Percentiles rank a stretch among this genome's conserved stretches.
Evolutionary conservation across 2,888 invertebrate species (phyloP).

Genomic region (Pseudoips prasinana): DNA sequence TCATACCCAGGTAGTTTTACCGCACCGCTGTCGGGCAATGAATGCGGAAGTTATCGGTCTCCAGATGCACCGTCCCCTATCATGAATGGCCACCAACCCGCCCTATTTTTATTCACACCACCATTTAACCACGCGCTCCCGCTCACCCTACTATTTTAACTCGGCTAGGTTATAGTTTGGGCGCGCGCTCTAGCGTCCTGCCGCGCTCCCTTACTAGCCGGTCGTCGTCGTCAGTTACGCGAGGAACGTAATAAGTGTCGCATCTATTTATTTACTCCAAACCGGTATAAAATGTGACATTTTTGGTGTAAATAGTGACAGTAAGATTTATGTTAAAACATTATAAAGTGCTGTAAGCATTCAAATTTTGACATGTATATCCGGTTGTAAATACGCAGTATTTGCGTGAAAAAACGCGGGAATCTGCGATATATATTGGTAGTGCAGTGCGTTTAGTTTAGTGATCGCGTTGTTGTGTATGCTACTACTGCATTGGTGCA

Average conservation of each 20-base stretch:
- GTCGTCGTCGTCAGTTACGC: constrained; percentile 57
- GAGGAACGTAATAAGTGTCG: constrained; percentile 62
- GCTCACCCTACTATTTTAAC: constrained; percentile 63
- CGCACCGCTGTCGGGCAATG: constrained; percentile 33
- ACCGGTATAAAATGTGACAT: constrained; percentile 35
- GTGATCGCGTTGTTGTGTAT: constrained; percentile 67
- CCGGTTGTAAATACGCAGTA: constrained; percentile 21
- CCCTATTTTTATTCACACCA: constrained; percentile 52
- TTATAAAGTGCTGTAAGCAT: constrained; percentile 12
- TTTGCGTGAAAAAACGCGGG: constrained; percentile 59
- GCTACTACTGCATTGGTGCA: constrained; percentile 50
- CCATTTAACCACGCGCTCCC: constrained; percentile 42
- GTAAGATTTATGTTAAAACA: constrained; percentile 6
- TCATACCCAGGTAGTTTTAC: constrained; percentile 34
- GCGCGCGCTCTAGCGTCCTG: constrained; percentile 63
- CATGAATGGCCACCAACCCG: constrained; percentile 68
- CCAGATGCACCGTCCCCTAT: constrained; percentile 48
- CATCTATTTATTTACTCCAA: constrained; percentile 43
- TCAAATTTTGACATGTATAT: constrained; percentile 15
- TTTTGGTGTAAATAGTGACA: constrained; percentile 16
- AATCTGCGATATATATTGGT: constrained; percentile 36
- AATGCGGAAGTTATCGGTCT: constrained; percentile 62
- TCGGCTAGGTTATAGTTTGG: constrained; percentile 75
- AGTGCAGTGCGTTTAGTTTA: constrained; percentile 55
- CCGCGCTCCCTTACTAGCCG: constrained; percentile 46